These are phyloP conservation scores for Xylota sylvarum DNA, from an alignment of 2,888 invertebrate genomes.

Conservation along the genomic window DNA sequence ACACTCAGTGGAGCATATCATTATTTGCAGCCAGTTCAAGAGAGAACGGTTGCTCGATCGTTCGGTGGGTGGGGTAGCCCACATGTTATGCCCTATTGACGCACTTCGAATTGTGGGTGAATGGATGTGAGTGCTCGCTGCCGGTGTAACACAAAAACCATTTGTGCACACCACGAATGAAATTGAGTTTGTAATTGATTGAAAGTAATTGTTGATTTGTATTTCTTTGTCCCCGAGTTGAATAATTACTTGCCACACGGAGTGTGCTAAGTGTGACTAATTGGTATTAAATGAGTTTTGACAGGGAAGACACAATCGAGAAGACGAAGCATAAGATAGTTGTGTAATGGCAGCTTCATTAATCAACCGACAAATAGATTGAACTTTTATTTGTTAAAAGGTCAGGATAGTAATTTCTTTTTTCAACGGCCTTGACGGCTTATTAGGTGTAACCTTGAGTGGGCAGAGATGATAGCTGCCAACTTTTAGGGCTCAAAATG, in stretches of 20 bases:
- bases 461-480: no score
- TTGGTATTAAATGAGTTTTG: slow-evolving; percentile 28
- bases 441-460: no score
- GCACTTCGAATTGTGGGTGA: slow-evolving; percentile 40
- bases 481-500: no score
- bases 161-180: slow-evolving; percentile 18
- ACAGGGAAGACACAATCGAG: not conserved
- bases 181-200: slow-evolving; percentile 55
- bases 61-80: not conserved
- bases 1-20: slow-evolving; percentile 51
- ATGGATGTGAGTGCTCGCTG: not conserved
- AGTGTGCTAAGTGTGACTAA: slow-evolving; percentile 47
- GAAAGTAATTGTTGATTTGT: slow-evolving; percentile 32
- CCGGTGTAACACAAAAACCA: slow-evolving; percentile 7
- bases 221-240: slow-evolving; percentile 8
- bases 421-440: no score
- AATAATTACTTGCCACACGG: slow-evolving; percentile 36
- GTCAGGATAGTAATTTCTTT: not conserved
- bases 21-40: slow-evolving; percentile 9
- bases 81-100: slow-evolving; percentile 42
- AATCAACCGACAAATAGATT: not conserved
- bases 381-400: not conserved
- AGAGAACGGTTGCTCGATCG: no score
- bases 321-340: not conserved
- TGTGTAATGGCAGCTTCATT: not conserved